Base-by-base conservation (phyloP, 2,888 invertebrate genomes). In the Sericinus montela region DNA sequence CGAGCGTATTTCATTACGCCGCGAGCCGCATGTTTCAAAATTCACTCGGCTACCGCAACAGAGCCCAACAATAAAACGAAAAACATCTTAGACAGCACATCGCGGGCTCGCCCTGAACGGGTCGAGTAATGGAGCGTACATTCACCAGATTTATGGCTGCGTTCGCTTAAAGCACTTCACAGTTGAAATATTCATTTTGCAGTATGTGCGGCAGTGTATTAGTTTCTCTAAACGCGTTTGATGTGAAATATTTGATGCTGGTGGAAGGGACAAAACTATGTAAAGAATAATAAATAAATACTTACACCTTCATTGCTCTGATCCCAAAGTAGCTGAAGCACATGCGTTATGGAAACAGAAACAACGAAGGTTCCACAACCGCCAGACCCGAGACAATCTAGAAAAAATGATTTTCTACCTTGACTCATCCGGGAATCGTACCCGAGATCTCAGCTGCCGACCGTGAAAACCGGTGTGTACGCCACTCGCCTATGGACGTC, bases 101-200 rank as follows among this genome's bases (percentile, higher is more conserved):
- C 53, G 40, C 42, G 46, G 48, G 35, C 47, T 50, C 46, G 41
- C 35, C 25, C 44, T 19, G 59, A 54, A 56, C 58, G 56, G 51
- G 54, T 50, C 56, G 57, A 59, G 66, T 67, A 67, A 69, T 69
- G 67, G 67, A 63, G 58, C 65, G 60, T 58, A 59, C 58, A 57
- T 58, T 53, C 58, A 37, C 56, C 63, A 66, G 68, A 69, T 69
- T 69, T 69, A 69, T 69, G 58, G 59, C 60, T 55, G 45, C 55
- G 51, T 54, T 54, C 58, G 60, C 59, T 59, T 62, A 62, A 59
- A 62, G 59, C 62, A 62, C 64, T 64, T 59, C 60, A 54, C 56
- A 60, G 61, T 64, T 59, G 55, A 59, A 65, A 57, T 59, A 61
- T 64, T 65, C 64, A 61, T 65, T 67, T 65, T 65, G 63, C 60